These are phyloP conservation scores for Simalia tracyae DNA, from an alignment of 2,797 vertebrate genomes.

Conservation along the genomic window DNA sequence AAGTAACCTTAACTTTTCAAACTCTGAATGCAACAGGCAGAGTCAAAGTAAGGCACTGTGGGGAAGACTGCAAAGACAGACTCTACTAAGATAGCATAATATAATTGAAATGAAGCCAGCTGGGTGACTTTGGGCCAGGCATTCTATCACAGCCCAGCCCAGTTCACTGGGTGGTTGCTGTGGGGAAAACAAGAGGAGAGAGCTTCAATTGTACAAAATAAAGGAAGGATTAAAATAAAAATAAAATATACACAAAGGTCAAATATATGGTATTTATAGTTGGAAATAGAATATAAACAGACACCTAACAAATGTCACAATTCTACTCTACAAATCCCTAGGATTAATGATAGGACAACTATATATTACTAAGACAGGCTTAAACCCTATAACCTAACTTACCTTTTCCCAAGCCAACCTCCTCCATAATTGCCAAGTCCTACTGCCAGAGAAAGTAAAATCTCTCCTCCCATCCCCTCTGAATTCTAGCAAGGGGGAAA, in stretches of 20 bases:
- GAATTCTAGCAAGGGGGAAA: not conserved
- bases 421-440: not conserved
- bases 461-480: not conserved
- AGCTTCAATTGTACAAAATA: not conserved
- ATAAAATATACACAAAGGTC: not conserved
- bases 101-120: not conserved
- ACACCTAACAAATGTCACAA: not conserved
- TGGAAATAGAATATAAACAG: not conserved
- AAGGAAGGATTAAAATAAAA: not conserved
- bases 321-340: not conserved
- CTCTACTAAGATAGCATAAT: not conserved
- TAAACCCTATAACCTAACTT: not conserved
- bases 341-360: not conserved
- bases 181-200: not conserved
- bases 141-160: not conserved
- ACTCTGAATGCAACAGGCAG: not conserved
- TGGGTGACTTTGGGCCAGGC: not conserved
- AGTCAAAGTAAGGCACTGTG: not conserved
- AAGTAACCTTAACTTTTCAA: not conserved
- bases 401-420: not conserved
- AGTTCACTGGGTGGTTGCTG: not conserved
- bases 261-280: not conserved
- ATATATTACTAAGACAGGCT: not conserved
- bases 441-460: not conserved
- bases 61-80: not conserved